Evolutionary conservation across 1,140 invertebrate genomes (phyloP).

Genomic region (Neotoxoptera formosana): DNA sequence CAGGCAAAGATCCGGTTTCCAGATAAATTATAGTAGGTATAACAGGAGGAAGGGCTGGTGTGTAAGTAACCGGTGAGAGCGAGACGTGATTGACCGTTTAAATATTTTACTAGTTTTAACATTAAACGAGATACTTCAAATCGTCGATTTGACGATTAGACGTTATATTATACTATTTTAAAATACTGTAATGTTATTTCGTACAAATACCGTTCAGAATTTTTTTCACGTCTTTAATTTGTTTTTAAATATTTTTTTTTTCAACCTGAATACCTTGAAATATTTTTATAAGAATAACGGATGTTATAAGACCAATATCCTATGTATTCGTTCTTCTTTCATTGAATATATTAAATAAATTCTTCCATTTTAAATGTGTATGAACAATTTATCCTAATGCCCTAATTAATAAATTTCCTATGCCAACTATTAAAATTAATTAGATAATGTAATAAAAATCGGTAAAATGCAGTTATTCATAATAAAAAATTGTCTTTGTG

Average conservation of each 20-base stretch:
- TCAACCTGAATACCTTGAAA: neutral
- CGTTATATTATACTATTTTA: neutral
- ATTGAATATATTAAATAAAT: neutral
- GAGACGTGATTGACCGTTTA: neutral
- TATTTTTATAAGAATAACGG: neutral
- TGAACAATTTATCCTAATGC: neutral
- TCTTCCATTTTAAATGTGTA: neutral
- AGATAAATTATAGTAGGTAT: neutral
- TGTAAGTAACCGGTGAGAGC: constrained; percentile 7
- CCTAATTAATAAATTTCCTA: neutral
- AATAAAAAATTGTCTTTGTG: neutral
- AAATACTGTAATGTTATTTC: neutral
- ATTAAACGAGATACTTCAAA: neutral
- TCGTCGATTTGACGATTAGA: neutral
- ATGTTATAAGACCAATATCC: neutral
- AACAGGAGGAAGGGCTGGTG: neutral
- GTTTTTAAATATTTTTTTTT: neutral
- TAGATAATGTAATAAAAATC: neutral
- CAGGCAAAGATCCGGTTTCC: constrained; percentile 16
- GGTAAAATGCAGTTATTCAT: neutral
- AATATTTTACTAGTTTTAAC: neutral
- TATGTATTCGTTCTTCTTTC: neutral
- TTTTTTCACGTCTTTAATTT: neutral
- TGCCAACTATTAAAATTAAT: neutral
- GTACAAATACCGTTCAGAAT: neutral